phyloP scores from a whole-genome alignment of 2,797 vertebrate genomes.

The Sphenopsis melanotis region DNA sequence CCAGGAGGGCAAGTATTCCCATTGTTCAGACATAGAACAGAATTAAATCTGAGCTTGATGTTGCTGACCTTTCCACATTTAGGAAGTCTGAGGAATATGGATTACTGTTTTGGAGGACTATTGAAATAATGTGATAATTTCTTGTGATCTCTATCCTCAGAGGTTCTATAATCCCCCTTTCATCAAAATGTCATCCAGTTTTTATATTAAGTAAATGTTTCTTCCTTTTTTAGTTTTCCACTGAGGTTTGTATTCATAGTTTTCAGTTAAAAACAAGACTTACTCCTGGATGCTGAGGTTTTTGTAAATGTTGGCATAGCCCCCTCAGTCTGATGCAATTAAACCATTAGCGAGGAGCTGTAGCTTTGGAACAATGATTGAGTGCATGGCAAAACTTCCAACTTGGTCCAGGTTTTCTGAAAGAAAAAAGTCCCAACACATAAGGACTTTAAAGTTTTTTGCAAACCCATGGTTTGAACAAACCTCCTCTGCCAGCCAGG shows the following conservation, averaged over 20 bases:
- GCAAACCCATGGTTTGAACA: neutral
- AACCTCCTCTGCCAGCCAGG: neutral
- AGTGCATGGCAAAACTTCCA: neutral
- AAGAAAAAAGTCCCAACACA: neutral
- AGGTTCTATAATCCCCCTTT: neutral
- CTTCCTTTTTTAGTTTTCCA: neutral
- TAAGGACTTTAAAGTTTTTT: neutral
- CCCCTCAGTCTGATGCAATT: neutral
- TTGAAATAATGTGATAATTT: neutral
- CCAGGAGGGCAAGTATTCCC: neutral
- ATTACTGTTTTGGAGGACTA: neutral
- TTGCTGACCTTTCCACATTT: neutral
- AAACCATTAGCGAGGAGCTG: neutral
- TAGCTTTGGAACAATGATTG: neutral
- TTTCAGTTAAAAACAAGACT: neutral
- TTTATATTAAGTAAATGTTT: neutral
- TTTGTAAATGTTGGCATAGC: conserved; percentile 5
- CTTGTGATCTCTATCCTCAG: neutral
- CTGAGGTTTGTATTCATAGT: neutral
- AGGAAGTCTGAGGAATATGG: neutral
- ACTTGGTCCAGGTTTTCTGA: neutral
- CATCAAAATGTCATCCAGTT: neutral
- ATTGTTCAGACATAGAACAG: neutral
- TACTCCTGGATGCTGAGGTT: neutral
- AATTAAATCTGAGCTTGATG: neutral